phyloP scores from a whole-genome alignment of 2,797 vertebrate species.

The Poecile montanus region DNA sequence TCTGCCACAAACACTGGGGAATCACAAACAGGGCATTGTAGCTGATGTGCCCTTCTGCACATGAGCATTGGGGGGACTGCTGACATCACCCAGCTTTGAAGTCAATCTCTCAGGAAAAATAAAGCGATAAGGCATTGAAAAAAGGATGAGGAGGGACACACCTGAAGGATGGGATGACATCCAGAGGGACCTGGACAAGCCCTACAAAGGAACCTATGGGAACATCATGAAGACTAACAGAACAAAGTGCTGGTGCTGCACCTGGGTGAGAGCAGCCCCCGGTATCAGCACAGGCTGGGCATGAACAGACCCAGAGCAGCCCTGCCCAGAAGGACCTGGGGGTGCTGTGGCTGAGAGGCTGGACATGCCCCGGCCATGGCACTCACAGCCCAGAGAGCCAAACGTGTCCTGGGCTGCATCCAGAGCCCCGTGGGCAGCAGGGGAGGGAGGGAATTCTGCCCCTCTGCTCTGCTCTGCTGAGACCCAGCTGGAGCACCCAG shows the following conservation, averaged over 20 bases:
- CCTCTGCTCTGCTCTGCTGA: background rate
- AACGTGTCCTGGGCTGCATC: background rate
- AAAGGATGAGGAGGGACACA: background rate
- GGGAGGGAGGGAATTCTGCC: background rate
- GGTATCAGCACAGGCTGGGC: background rate
- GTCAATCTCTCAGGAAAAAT: background rate
- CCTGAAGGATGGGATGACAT: background rate
- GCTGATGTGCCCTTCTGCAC: background rate
- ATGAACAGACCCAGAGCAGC: background rate
- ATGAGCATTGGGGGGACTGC: accelerated
- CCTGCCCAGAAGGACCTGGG: background rate
- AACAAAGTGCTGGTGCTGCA: background rate
- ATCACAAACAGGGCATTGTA: background rate
- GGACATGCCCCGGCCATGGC: background rate
- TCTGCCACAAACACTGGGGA: background rate
- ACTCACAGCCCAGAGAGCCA: background rate
- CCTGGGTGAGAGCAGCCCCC: accelerated
- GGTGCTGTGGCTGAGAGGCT: background rate
- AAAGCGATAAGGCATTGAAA: background rate
- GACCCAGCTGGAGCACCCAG: background rate
- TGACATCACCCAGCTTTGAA: background rate
- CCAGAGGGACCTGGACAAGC: background rate
- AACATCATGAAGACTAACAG: background rate
- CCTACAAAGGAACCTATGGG: no score
- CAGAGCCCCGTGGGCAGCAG: background rate